phyloP scores from a whole-genome alignment of 2,888 invertebrate species.

The Morpho deidamia region DNA sequence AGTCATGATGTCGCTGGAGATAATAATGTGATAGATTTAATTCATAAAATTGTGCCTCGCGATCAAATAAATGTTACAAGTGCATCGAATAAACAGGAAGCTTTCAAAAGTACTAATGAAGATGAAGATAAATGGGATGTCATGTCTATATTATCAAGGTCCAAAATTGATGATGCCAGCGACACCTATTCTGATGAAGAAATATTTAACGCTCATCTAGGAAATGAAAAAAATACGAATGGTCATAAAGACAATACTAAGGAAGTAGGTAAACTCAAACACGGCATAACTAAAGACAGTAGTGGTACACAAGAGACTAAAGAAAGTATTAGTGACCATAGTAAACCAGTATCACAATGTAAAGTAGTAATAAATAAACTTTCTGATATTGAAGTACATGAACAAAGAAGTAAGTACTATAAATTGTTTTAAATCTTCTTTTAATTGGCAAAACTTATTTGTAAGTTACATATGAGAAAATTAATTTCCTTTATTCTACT shows the following conservation, averaged over 20 bases:
- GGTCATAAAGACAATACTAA: too few relatives aligned
- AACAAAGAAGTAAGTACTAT: conserved; percentile 12
- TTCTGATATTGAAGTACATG: conserved; percentile 6
- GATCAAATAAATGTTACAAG: conserved; percentile 52
- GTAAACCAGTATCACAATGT: conserved; percentile 13
- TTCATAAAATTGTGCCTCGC: conserved; percentile 62
- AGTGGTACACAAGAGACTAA: too few relatives aligned
- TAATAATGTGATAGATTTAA: conserved; percentile 55
- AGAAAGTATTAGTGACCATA: background rate
- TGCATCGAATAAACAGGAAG: conserved; percentile 36
- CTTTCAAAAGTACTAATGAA: conserved; percentile 32
- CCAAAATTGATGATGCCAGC: conserved; percentile 46
- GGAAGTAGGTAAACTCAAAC: too few relatives aligned
- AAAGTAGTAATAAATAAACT: conserved; percentile 25
- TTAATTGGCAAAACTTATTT: too few relatives aligned
- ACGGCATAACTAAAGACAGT: too few relatives aligned
- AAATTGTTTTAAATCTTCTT: conserved; percentile 1
- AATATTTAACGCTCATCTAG: conserved; percentile 37
- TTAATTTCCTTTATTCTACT: too few relatives aligned
- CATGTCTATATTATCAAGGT: conserved; percentile 45
- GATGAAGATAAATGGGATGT: conserved; percentile 52
- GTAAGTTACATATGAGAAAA: too few relatives aligned
- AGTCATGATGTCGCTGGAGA: conserved; percentile 49
- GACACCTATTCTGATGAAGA: conserved; percentile 69
- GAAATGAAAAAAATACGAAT: conserved; percentile 11